These are phyloP conservation scores for Tetrao urogallus DNA, from an alignment of 2,113 vertebrate genomes.

Conservation along the genomic window DNA sequence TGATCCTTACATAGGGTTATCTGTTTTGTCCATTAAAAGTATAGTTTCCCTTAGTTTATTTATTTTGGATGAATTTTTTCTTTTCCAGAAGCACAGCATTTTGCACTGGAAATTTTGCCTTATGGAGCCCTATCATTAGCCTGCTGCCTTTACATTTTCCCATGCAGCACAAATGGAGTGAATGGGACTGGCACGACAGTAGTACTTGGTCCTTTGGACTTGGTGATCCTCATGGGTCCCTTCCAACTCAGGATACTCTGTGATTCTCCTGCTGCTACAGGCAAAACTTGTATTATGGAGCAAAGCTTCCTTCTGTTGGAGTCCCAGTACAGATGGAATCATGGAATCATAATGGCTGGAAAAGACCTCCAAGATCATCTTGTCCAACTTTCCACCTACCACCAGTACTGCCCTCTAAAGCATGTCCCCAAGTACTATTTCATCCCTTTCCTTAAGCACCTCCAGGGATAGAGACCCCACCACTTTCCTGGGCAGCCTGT, in stretches of 20 bases:
- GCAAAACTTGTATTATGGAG: neutral
- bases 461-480: too few relatives aligned
- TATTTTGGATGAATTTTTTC: neutral
- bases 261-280: neutral
- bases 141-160: neutral
- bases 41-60: neutral
- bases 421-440: too few relatives aligned
- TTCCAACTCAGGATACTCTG: too few relatives aligned
- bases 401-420: too few relatives aligned
- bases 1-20: neutral
- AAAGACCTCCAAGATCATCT: too few relatives aligned
- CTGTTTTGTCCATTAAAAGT: neutral
- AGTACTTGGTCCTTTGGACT: neutral
- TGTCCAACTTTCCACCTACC: too few relatives aligned
- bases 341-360: too few relatives aligned
- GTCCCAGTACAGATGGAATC: neutral
- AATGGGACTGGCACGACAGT: neutral
- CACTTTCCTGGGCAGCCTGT: too few relatives aligned
- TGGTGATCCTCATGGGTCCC: too few relatives aligned
- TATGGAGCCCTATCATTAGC: neutral
- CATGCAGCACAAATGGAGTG: neutral
- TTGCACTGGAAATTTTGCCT: neutral
- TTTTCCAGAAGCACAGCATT: neutral
- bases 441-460: too few relatives aligned
- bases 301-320: neutral